Percentiles rank a stretch among this genome's conserved stretches.
Conservation (phyloP, 2,888 invertebrate species). For the Drosophila recens region DNA sequence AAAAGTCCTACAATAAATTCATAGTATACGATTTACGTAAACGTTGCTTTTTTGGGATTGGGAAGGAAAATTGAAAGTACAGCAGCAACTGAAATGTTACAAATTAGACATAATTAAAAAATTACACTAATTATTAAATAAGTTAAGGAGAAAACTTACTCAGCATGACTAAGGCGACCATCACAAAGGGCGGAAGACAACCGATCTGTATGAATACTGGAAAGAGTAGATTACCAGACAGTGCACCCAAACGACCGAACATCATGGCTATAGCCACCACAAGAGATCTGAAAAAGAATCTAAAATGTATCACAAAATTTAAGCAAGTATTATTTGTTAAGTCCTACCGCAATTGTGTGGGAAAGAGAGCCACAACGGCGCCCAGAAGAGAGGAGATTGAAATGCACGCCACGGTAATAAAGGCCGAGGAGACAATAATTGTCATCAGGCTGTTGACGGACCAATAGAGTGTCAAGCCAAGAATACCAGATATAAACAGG, state of each 20-base stretch:
- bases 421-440: slow-evolving; percentile 87
- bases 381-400: slow-evolving; percentile 82
- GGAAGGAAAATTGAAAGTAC: slow-evolving; percentile 70
- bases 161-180: slow-evolving; percentile 88
- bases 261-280: slow-evolving; percentile 90
- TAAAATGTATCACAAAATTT: background rate
- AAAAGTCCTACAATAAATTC: background rate
- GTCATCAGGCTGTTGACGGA: slow-evolving; percentile 86
- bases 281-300: slow-evolving; percentile 83
- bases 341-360: slow-evolving; percentile 83
- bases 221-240: slow-evolving; percentile 90
- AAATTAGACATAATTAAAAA: background rate
- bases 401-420: slow-evolving; percentile 84
- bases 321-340: background rate
- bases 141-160: slow-evolving; percentile 85
- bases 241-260: slow-evolving; percentile 90
- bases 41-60: slow-evolving; percentile 62
- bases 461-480: slow-evolving; percentile 87
- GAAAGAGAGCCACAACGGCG: slow-evolving; percentile 81
- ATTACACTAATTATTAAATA: no score
- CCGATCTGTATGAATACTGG: slow-evolving; percentile 89
- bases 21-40: slow-evolving; percentile 39
- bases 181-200: slow-evolving; percentile 90
- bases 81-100: slow-evolving; percentile 63
- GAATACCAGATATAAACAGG: slow-evolving; percentile 85